A percentile compares a stretch with the other conserved stretches of the same genome.
These are phyloP conservation scores for Phyllopteryx taeniolatus DNA, from an alignment of 2,113 vertebrate species.

Conservation along the genomic window DNA sequence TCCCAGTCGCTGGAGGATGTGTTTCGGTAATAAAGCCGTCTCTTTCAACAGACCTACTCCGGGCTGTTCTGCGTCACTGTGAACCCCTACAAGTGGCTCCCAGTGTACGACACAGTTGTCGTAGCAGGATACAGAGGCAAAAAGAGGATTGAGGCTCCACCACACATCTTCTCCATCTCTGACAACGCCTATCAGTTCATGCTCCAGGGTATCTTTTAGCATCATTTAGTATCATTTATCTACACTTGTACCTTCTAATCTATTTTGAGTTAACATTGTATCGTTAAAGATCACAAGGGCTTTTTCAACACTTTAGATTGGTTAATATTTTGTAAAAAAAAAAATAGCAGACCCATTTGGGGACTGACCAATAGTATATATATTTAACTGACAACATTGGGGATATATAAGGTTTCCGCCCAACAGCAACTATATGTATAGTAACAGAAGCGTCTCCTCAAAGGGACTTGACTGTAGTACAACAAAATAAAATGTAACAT, in stretches of 20 bases:
- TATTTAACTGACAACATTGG: not conserved
- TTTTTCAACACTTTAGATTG: not conserved
- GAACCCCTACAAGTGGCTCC: conserved; percentile 86
- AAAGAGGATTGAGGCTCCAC: conserved; percentile 66
- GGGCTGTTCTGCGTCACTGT: conserved; percentile 85
- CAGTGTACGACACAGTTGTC: conserved; percentile 73
- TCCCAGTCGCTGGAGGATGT: not conserved
- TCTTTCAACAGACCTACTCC: conserved; percentile 76
- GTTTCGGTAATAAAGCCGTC: not conserved
- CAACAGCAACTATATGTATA: not conserved
- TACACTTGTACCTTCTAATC: not conserved
- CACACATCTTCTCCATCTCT: conserved; percentile 72
- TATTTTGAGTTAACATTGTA: not conserved
- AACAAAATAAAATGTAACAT: not conserved
- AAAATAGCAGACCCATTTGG: too few relatives aligned
- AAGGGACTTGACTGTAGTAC: not conserved
- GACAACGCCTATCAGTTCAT: conserved; percentile 72
- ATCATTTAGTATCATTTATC: conserved; percentile 4
- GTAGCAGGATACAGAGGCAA: conserved; percentile 62
- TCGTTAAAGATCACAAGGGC: not conserved
- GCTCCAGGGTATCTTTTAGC: conserved; percentile 56
- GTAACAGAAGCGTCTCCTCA: too few relatives aligned
- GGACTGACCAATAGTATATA: too few relatives aligned
- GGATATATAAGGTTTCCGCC: not conserved
- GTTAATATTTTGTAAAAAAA: not conserved